phyloP scores from a whole-genome alignment of 2,113 vertebrate species.

The Chaetodon trifascialis region DNA sequence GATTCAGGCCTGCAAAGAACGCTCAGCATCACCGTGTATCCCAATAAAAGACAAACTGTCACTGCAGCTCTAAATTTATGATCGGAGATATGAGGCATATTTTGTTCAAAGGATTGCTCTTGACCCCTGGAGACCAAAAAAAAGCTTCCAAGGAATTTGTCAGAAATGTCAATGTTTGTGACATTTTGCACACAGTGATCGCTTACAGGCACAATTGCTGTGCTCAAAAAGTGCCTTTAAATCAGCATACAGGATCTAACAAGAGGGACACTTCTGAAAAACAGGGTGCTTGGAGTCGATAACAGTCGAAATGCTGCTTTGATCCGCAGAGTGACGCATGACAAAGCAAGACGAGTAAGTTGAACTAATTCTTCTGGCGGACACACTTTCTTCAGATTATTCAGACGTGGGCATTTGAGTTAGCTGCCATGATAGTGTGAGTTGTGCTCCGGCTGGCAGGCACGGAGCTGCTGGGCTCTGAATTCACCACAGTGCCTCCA shows the following conservation, averaged over 20 bases:
- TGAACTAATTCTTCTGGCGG: slow-evolving; percentile 36
- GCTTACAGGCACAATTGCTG: slow-evolving; percentile 15
- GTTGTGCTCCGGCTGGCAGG: slow-evolving; percentile 10
- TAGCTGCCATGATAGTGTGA: slow-evolving; percentile 4
- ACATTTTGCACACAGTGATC: not conserved
- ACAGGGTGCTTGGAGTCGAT: slow-evolving; percentile 22
- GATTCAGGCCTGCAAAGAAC: not conserved
- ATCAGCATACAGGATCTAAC: not conserved
- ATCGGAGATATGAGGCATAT: slow-evolving; percentile 6
- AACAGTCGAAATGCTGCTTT: slow-evolving; percentile 38
- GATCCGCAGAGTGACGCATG: slow-evolving; percentile 25
- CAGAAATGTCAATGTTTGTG: not conserved
- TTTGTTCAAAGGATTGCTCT: slow-evolving; percentile 21
- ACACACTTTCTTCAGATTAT: slow-evolving; percentile 29
- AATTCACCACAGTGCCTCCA: not conserved
- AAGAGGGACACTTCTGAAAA: slow-evolving; percentile 15
- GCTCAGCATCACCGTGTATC: not conserved
- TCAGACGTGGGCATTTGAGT: slow-evolving; percentile 44
- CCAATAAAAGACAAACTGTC: slow-evolving; percentile 26
- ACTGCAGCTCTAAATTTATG: not conserved
- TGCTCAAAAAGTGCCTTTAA: slow-evolving; percentile 34
- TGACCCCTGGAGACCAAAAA: slow-evolving; percentile 8
- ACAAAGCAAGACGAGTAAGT: slow-evolving; percentile 25
- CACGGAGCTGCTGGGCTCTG: slow-evolving; percentile 20
- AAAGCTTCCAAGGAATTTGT: slow-evolving; percentile 9